Evolutionary conservation across 2,113 vertebrate genomes (phyloP).

Genomic region (Melospiza georgiana): DNA sequence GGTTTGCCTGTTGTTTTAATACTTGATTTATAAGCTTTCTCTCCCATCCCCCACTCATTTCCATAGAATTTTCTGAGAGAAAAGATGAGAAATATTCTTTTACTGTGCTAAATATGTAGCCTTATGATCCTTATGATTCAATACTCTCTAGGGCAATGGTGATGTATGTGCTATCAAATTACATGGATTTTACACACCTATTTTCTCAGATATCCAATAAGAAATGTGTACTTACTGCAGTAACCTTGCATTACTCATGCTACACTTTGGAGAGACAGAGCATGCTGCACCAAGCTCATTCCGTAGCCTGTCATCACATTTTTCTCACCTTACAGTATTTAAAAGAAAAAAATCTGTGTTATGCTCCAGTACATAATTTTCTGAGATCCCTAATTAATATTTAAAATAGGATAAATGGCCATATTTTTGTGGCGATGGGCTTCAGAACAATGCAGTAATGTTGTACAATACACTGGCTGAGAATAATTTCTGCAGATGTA

Average conservation of each 20-base stretch:
- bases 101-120: conserved; percentile 29
- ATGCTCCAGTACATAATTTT: neutral
- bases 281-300: neutral
- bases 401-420: neutral
- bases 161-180: conserved; percentile 42
- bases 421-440: neutral
- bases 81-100: conserved; percentile 32
- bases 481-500: neutral
- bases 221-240: conserved; percentile 54
- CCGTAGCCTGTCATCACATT: neutral
- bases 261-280: neutral
- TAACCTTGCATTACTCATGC: conserved; percentile 57
- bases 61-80: conserved; percentile 23
- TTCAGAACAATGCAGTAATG: neutral
- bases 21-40: conserved; percentile 41
- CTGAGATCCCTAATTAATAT: neutral
- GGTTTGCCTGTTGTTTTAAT: neutral
- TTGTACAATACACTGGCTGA: neutral
- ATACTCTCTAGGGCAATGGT: conserved; percentile 5
- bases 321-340: neutral
- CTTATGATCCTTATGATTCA: conserved; percentile 43
- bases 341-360: neutral
- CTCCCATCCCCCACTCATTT: conserved; percentile 4
- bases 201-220: conserved; percentile 50
- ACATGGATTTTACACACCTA: conserved; percentile 50